Percentiles rank a stretch among this genome's conserved stretches.
phyloP scores from a whole-genome alignment of 1,140 invertebrate genomes.

The Drosophila rufa region DNA sequence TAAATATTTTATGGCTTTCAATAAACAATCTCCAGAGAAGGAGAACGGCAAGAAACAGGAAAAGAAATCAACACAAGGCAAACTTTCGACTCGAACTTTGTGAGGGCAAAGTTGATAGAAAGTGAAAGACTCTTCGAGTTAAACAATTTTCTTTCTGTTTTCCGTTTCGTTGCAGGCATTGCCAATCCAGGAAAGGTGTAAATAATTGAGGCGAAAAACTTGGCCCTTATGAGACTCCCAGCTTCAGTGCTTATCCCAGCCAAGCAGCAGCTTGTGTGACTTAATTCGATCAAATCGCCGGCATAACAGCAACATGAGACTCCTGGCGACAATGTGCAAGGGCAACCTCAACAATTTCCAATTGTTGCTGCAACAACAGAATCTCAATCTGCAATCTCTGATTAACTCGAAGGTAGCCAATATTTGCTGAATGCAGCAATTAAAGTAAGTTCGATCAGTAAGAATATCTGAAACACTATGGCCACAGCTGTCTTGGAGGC shows the following conservation, averaged over 20 bases:
- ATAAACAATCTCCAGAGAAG: constrained; percentile 41
- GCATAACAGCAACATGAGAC: constrained; percentile 28
- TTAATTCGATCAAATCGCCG: constrained; percentile 14
- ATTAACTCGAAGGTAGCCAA: constrained; percentile 4
- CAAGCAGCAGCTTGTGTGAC: constrained; percentile 2
- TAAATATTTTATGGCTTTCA: constrained; percentile 61
- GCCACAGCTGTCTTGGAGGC: constrained; percentile 64
- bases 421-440: constrained; percentile 14
- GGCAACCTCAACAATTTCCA: constrained; percentile 15
- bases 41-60: neutral
- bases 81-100: constrained; percentile 48
- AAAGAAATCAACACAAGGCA: constrained; percentile 15
- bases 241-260: constrained; percentile 6
- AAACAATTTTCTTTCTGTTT: constrained; percentile 41
- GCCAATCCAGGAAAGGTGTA: constrained; percentile 48
- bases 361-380: constrained; percentile 25
- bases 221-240: constrained; percentile 33
- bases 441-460: neutral
- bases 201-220: constrained; percentile 50
- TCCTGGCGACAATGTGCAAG: constrained; percentile 6
- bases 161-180: constrained; percentile 41
- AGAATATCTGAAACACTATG: constrained; percentile 39
- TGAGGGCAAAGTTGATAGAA: constrained; percentile 40
- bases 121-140: constrained; percentile 44
- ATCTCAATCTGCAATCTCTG: constrained; percentile 27